Conservation (phyloP, 2,797 vertebrate species). For the Melanotaenia parkinsoni region DNA sequence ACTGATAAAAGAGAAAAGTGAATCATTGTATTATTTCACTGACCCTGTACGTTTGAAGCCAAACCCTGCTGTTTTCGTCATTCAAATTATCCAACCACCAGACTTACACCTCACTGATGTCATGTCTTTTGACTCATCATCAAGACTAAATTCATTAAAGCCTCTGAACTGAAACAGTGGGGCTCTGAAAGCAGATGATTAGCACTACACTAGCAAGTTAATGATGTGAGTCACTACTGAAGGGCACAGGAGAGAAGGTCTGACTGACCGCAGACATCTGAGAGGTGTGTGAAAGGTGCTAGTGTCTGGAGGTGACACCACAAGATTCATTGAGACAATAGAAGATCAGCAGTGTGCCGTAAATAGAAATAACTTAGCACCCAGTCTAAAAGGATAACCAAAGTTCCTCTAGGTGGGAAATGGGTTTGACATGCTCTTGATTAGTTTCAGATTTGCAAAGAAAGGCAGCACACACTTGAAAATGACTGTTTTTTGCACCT, state of each 20-base stretch:
- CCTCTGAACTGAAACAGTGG: constrained; percentile 47
- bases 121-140: constrained; percentile 51
- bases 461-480: constrained; percentile 30
- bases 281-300: constrained; percentile 6
- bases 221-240: constrained; percentile 41
- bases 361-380: constrained; percentile 27
- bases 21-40: constrained; percentile 65
- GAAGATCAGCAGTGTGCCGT: constrained; percentile 28
- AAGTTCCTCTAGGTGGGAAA: constrained; percentile 22
- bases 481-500: constrained; percentile 56
- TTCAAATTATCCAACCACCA: constrained; percentile 61
- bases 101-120: constrained; percentile 38
- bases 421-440: constrained; percentile 37
- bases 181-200: constrained; percentile 53
- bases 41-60: constrained; percentile 61
- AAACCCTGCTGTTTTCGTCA: constrained; percentile 51
- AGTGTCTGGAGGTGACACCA: background rate
- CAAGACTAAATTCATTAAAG: constrained; percentile 42
- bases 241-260: constrained; percentile 19
- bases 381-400: constrained; percentile 22
- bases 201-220: constrained; percentile 19
- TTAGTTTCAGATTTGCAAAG: constrained; percentile 43
- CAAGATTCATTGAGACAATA: constrained; percentile 8
- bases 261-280: constrained; percentile 9
- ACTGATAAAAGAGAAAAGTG: constrained; percentile 66